These are phyloP conservation scores for Parauchenoglanis punctatus DNA, from an alignment of 2,797 vertebrate genomes.

Conservation along the genomic window DNA sequence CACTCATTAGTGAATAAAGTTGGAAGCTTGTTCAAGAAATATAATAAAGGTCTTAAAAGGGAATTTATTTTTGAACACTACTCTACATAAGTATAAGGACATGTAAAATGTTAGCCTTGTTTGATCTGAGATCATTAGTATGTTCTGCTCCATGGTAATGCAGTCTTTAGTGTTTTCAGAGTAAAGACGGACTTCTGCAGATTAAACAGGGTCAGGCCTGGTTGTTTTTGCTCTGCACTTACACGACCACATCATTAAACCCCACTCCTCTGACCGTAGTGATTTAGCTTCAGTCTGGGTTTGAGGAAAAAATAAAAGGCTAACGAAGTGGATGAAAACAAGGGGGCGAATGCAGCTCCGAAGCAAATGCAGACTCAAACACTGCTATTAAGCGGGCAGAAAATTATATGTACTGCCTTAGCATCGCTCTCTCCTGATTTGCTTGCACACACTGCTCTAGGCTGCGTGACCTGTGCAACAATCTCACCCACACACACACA, in stretches of 20 bases:
- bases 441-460: slow-evolving; percentile 34
- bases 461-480: slow-evolving; percentile 19
- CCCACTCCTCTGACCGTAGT: background rate
- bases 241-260: slow-evolving; percentile 26
- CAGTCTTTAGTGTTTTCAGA: background rate
- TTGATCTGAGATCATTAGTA: slow-evolving; percentile 1
- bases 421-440: slow-evolving; percentile 36
- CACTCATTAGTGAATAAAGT: background rate
- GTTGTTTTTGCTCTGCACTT: slow-evolving; percentile 12
- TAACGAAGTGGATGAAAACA: slow-evolving; percentile 17
- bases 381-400: slow-evolving; percentile 36
- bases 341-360: background rate
- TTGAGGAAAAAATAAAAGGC: background rate
- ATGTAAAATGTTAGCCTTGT: background rate
- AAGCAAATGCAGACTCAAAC: slow-evolving; percentile 37
- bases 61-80: background rate
- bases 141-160: background rate
- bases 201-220: slow-evolving; percentile 8
- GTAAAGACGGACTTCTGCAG: background rate
- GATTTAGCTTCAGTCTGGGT: slow-evolving; percentile 24
- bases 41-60: background rate
- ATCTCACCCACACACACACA: slow-evolving; percentile 11
- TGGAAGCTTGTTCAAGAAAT: background rate
- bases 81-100: background rate
- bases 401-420: slow-evolving; percentile 46